These are phyloP conservation scores for Oreochromis aureus DNA, from an alignment of 2,113 vertebrate genomes.

Conservation along the genomic window DNA sequence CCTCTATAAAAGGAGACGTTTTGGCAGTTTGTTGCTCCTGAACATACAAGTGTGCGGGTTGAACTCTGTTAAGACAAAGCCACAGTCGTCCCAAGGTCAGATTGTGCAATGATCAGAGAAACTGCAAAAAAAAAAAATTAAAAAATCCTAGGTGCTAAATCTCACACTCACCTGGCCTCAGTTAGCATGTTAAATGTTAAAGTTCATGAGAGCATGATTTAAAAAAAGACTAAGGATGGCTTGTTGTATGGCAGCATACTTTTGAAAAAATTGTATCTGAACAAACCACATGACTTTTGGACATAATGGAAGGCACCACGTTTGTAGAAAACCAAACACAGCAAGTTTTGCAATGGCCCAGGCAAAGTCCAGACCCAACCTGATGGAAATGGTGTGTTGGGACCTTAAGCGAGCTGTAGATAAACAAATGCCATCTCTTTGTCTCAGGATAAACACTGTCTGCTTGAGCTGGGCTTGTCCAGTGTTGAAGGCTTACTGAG, in stretches of 20 bases:
- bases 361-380: not conserved
- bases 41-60: rapidly evolving
- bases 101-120: rapidly evolving
- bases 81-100: not conserved
- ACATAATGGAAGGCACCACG: not conserved
- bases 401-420: not conserved
- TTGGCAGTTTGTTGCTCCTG: not conserved
- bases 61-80: not conserved
- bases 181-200: not conserved
- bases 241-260: not conserved
- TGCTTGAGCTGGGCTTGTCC: constrained; percentile 67
- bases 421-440: not conserved
- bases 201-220: too few relatives aligned
- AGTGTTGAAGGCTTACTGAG: constrained; percentile 68
- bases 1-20: not conserved
- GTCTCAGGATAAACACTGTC: constrained; percentile 70
- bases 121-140: not conserved
- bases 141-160: not conserved
- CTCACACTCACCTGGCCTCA: not conserved
- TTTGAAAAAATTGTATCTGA: not conserved
- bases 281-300: not conserved
- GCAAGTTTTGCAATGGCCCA: not conserved
- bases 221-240: not conserved
- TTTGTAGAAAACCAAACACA: not conserved
- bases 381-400: not conserved